phyloP scores from a whole-genome alignment of 2,888 invertebrate genomes.

The Brachynemurus nebulosus region DNA sequence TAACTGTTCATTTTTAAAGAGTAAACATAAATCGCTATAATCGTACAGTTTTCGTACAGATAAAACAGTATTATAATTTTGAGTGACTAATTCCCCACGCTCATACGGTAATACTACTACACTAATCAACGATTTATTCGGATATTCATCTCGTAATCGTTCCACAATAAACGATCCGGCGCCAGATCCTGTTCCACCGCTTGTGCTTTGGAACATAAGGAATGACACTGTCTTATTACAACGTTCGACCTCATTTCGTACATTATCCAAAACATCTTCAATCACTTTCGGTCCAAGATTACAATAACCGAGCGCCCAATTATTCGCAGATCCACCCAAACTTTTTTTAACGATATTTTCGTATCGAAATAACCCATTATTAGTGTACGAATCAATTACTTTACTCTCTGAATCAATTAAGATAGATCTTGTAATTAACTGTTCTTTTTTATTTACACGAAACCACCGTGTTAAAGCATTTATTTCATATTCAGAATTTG shows the following conservation, averaged over 20 bases:
- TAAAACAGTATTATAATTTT: conserved; percentile 37
- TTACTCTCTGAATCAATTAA: conserved; percentile 38
- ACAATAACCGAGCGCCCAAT: conserved; percentile 38
- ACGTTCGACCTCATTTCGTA: conserved; percentile 32
- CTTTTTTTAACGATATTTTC: conserved; percentile 30
- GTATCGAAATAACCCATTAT: conserved; percentile 28
- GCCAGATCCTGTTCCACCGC: conserved; percentile 41
- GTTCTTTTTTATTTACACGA: conserved; percentile 25
- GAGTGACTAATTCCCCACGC: conserved; percentile 36
- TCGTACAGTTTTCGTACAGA: conserved; percentile 33
- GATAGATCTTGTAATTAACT: conserved; percentile 31
- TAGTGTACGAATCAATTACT: conserved; percentile 28
- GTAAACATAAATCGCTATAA: conserved; percentile 28
- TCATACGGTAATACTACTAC: conserved; percentile 33
- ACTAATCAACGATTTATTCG: conserved; percentile 31
- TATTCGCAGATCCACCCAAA: conserved; percentile 36
- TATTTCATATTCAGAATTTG: too few species aligned
- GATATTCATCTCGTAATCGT: conserved; percentile 30
- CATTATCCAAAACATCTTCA: conserved; percentile 27
- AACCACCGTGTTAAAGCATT: conserved; percentile 33
- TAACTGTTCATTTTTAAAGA: conserved; percentile 36
- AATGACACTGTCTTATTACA: conserved; percentile 32
- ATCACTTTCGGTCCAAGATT: conserved; percentile 29
- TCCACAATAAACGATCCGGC: conserved; percentile 34
- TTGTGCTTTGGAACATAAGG: conserved; percentile 33